Conservation (phyloP, 2,113 vertebrate species). For the Oxyura jamaicensis region DNA sequence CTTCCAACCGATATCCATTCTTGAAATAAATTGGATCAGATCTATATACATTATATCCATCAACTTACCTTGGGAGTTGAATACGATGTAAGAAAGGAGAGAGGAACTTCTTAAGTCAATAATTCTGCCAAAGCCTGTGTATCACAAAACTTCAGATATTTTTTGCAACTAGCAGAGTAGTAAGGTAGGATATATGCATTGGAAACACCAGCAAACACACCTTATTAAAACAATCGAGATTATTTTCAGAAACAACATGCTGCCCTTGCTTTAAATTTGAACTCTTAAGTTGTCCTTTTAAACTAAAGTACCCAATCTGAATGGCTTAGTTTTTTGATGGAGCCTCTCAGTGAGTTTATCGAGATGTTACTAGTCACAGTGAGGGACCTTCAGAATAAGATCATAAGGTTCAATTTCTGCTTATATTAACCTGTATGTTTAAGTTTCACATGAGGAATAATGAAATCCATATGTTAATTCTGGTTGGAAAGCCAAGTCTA, state of each 20-base stretch:
- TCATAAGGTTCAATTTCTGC: not conserved
- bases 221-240: not conserved
- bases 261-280: not conserved
- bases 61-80: not conserved
- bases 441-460: not conserved
- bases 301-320: not conserved
- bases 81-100: not conserved
- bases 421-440: not conserved
- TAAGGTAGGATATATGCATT: not conserved
- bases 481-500: not conserved
- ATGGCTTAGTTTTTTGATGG: not conserved
- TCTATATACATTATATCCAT: not conserved
- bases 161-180: not conserved
- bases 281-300: not conserved
- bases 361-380: not conserved
- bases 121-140: not conserved
- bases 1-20: not conserved
- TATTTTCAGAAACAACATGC: not conserved
- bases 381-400: not conserved
- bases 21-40: conserved; percentile 19
- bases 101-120: not conserved
- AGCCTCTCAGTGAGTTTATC: not conserved
- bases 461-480: not conserved
- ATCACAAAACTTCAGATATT: not conserved
- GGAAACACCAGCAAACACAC: not conserved